phyloP scores from a whole-genome alignment of 1,140 invertebrate species.

The Conus ventricosus region DNA sequence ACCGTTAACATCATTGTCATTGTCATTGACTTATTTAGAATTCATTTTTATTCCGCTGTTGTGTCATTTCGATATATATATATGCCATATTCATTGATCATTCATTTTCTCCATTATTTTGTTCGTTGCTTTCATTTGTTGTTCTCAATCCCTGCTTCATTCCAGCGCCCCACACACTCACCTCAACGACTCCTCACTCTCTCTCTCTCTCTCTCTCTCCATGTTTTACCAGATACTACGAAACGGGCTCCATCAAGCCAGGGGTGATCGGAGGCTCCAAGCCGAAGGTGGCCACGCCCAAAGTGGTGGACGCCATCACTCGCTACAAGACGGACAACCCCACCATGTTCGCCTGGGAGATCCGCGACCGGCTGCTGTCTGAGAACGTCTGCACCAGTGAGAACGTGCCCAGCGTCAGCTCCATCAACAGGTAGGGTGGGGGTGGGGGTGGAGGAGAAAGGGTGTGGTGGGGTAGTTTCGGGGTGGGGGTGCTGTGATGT shows the following conservation, averaged over 20 bases:
- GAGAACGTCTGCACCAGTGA: slow-evolving; percentile 98
- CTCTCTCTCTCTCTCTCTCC: too few species aligned
- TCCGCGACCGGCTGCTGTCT: slow-evolving; percentile 94
- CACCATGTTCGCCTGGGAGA: slow-evolving; percentile 99
- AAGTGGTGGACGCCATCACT: slow-evolving; percentile 98
- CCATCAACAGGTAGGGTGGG: slow-evolving; percentile 93
- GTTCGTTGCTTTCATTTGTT: too few species aligned
- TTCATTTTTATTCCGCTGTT: too few species aligned
- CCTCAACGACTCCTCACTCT: too few species aligned
- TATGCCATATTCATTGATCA: too few species aligned
- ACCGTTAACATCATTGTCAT: too few species aligned
- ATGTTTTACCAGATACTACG: slow-evolving; percentile 68
- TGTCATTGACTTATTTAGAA: too few species aligned
- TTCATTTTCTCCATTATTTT: too few species aligned
- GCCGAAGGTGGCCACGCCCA: slow-evolving; percentile 98
- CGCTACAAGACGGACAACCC: slow-evolving; percentile 99
- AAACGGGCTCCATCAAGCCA: slow-evolving; percentile 94
- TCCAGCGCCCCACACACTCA: too few species aligned
- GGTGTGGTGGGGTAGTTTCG: not conserved
- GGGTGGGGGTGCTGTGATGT: too few species aligned
- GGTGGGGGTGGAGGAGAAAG: not conserved
- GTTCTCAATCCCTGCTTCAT: too few species aligned
- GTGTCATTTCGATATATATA: too few species aligned
- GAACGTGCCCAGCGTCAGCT: slow-evolving; percentile 98
- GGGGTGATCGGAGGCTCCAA: slow-evolving; percentile 99